Percentiles rank a stretch among this genome's conserved stretches.
Conservation (phyloP, 2,113 vertebrate genomes). For the Paratilapia polleni region DNA sequence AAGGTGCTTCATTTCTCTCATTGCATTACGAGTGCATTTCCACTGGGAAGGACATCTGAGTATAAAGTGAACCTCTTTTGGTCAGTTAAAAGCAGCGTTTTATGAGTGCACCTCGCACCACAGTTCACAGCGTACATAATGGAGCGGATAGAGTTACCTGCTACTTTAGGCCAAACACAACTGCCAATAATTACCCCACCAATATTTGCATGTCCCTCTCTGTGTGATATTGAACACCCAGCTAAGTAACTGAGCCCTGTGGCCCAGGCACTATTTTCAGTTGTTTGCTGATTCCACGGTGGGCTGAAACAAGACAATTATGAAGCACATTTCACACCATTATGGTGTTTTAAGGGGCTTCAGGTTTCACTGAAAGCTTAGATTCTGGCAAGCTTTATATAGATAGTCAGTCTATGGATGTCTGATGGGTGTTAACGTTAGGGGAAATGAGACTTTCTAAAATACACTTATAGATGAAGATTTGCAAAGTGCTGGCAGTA, state of each 20-base stretch:
- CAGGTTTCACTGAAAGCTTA: conserved; percentile 61
- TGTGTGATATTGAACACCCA: conserved; percentile 77
- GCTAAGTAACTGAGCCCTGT: conserved; percentile 74
- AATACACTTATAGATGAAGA: not conserved
- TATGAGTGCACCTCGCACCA: conserved; percentile 62
- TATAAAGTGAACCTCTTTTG: conserved; percentile 75
- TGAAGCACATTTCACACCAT: conserved; percentile 76
- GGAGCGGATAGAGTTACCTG: conserved; percentile 81
- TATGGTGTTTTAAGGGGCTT: conserved; percentile 57
- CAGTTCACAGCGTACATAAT: conserved; percentile 76
- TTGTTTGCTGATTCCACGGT: conserved; percentile 75
- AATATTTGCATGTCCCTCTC: conserved; percentile 83
- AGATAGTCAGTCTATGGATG: not conserved
- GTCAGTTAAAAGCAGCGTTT: conserved; percentile 72
- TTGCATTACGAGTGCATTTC: conserved; percentile 74
- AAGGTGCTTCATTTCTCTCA: conserved; percentile 66
- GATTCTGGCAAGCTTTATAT: conserved; percentile 18
- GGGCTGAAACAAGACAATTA: conserved; percentile 71
- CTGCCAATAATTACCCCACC: conserved; percentile 80
- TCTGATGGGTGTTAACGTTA: conserved; percentile 9
- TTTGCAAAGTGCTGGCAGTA: not conserved
- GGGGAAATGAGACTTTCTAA: not conserved
- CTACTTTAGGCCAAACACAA: conserved; percentile 77
- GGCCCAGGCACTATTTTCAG: conserved; percentile 71
- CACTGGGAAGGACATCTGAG: conserved; percentile 62